Evolutionary conservation across 2,113 vertebrate genomes (phyloP).

Genomic region (Cairina moschata): DNA sequence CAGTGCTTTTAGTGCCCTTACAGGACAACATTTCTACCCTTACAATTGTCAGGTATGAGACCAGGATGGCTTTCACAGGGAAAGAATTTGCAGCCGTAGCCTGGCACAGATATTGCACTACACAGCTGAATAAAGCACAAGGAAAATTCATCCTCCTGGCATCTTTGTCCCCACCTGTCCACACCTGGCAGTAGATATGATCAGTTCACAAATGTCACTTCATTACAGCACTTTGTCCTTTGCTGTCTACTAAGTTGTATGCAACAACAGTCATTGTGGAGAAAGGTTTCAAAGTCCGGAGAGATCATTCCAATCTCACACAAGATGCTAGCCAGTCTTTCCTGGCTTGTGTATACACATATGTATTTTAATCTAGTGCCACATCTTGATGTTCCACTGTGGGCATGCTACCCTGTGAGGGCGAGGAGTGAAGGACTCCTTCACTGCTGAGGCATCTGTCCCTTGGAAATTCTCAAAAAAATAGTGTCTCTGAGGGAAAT

Average conservation of each 20-base stretch:
- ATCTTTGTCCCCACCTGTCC: background rate
- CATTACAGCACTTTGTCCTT: background rate
- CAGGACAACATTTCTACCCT: background rate
- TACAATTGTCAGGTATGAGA: background rate
- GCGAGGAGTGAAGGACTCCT: background rate
- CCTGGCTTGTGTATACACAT: background rate
- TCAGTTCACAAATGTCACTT: conserved; percentile 5
- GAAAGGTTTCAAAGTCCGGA: background rate
- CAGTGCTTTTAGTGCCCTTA: background rate
- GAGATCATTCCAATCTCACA: background rate
- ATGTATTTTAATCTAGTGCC: background rate
- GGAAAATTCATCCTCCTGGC: background rate
- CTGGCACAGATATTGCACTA: background rate
- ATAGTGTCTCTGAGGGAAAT: background rate
- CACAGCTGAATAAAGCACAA: background rate
- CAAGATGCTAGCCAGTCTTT: background rate
- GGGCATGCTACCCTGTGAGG: background rate
- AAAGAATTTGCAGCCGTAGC: background rate
- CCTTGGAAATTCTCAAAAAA: background rate
- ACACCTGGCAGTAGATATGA: background rate
- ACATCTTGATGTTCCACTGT: background rate
- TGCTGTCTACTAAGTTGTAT: background rate
- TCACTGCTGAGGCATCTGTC: background rate
- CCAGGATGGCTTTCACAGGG: background rate
- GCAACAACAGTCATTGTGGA: background rate